Base-by-base conservation (phyloP, 2,797 vertebrate species). In the Perodicticus potto region DNA sequence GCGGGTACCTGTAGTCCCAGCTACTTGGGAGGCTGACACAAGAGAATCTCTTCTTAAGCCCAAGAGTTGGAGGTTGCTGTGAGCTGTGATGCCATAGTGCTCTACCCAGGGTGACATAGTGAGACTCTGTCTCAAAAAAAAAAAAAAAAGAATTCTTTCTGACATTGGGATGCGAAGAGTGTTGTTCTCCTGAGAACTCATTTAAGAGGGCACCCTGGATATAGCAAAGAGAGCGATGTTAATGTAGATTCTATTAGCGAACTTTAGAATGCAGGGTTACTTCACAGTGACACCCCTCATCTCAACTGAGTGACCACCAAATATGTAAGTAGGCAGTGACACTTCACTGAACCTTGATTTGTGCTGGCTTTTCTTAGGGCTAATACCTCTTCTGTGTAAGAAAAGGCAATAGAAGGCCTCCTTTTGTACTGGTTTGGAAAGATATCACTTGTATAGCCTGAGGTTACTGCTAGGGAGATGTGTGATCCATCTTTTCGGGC, bases 121-220 rank as follows among this genome's bases (percentile, higher is more conserved):
- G 49, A 53, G 49, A 4, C 49, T 16, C 49, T 16, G 14, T 53
- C 49, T 45, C 45, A 45, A 45, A 45, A 45, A 45, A 43, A 43
- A 43, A 43, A 74, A 73, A 76, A 78, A 90, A 65, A n/a, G n/a
- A 78, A 76, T 92, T 88, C 25, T 92, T 84, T 83, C 81, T 92
- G 63, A 86, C 2, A 17, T 5, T 34, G 76, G 32, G 1, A 22
- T 10, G 2, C 81, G 37, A 45, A 85, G 61, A 45, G 13, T 59
- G 10, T 53, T 78, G 14, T 86, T 96, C 23, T 91, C 9, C 25
- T 14, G 57, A 86, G 67, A 69, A 69, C 4, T 29, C 22, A n/a
- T 67, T 55, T 43, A 55, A 17, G 17, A 49, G 61, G 17, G 19
- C 74, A 61, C 22, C 12, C 40, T 81, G 59, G 55, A 5, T 55